These are phyloP conservation scores for Electrophaes corylata DNA, from an alignment of 2,888 invertebrate species.

Conservation along the genomic window DNA sequence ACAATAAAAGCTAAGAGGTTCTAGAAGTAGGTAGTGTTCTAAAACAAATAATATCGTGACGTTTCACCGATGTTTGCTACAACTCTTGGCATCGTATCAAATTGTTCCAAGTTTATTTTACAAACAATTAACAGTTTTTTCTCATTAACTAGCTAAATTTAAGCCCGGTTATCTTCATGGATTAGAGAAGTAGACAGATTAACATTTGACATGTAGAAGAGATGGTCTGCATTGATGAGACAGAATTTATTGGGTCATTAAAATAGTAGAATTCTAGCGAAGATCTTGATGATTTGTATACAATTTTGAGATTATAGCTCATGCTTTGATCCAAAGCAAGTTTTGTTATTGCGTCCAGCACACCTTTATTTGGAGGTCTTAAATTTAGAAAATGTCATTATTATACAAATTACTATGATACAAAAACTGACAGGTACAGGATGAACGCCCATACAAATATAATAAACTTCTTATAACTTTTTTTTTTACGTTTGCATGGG, in stretches of 20 bases:
- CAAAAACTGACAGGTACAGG: too few relatives aligned
- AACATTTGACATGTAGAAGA: conserved; percentile 12
- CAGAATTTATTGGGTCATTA: conserved; percentile 4
- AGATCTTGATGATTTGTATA: too few relatives aligned
- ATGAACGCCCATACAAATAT: too few relatives aligned
- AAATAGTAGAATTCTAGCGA: background rate
- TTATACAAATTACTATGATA: too few relatives aligned
- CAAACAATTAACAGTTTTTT: conserved; percentile 29
- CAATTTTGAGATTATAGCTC: too few relatives aligned
- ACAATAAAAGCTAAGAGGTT: background rate
- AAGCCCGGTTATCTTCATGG: conserved; percentile 26
- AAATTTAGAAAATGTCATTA: too few relatives aligned
- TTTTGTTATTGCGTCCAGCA: too few relatives aligned
- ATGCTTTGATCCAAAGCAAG: too few relatives aligned
- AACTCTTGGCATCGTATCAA: conserved; percentile 41
- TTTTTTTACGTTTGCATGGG: too few relatives aligned
- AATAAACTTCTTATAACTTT: too few relatives aligned
- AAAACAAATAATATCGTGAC: conserved; percentile 46
- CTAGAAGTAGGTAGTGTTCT: conserved; percentile 47
- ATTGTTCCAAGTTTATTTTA: conserved; percentile 34
- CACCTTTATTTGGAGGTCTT: too few relatives aligned
- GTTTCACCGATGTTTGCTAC: conserved; percentile 34
- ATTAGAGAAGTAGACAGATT: conserved; percentile 20
- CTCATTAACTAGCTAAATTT: conserved; percentile 37
- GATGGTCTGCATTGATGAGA: conserved; percentile 6